A percentile compares a stretch with the other conserved stretches of the same genome.
Conservation (phyloP, 2,797 vertebrate species). For the Pseudomugil tenellus region DNA sequence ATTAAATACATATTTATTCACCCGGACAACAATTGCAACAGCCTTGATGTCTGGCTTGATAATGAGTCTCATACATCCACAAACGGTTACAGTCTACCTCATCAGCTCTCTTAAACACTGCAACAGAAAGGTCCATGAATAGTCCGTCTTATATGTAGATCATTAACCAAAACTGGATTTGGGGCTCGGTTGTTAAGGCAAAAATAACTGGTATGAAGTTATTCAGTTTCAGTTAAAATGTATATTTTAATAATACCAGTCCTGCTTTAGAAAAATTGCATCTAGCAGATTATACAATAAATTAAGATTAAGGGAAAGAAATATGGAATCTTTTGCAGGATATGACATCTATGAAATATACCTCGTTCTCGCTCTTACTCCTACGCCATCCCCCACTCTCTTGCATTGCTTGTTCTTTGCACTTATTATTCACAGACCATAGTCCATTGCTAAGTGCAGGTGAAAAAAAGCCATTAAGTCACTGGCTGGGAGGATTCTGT, state of each 20-base stretch:
- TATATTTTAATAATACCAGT: conserved; percentile 39
- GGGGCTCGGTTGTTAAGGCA: conserved; percentile 23
- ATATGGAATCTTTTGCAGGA: conserved; percentile 52
- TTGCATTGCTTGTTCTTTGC: conserved; percentile 57
- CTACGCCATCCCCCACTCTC: conserved; percentile 18
- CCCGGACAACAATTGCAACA: conserved; percentile 57
- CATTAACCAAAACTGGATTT: conserved; percentile 21
- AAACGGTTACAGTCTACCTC: conserved; percentile 19
- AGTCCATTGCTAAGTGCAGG: conserved; percentile 75
- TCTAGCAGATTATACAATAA: conserved; percentile 47
- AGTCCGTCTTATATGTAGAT: conserved; percentile 10
- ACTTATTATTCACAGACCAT: conserved; percentile 75
- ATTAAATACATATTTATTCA: conserved; percentile 45
- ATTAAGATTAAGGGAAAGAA: conserved; percentile 38
- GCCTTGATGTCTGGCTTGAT: conserved; percentile 53
- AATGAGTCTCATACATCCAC: conserved; percentile 22
- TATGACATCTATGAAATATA: conserved; percentile 63
- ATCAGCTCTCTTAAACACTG: conserved; percentile 15
- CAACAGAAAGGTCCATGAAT: conserved; percentile 19
- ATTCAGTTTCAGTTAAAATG: conserved; percentile 32
- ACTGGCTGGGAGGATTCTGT: conserved; percentile 42
- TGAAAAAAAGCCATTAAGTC: conserved; percentile 77
- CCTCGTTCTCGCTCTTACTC: conserved; percentile 44
- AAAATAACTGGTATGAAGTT: conserved; percentile 40
- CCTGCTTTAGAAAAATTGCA: conserved; percentile 36